Evolutionary conservation across 1,140 invertebrate species (phyloP), one percentile per base, ranked within the genome.

Genomic region (Atta texana): DNA sequence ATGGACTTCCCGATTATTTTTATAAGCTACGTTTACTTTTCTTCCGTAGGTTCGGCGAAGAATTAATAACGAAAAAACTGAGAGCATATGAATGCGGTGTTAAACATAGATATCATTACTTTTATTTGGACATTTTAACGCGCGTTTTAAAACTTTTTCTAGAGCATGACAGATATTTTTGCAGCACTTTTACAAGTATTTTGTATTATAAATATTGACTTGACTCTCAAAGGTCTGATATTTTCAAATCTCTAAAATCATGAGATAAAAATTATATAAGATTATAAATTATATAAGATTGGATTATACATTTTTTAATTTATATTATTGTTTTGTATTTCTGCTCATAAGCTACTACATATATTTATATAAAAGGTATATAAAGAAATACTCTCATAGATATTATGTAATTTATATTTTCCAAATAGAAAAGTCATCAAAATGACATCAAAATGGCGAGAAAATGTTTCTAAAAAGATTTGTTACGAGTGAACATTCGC

Each of bases 1-100:
- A 74, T 5, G 80, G 34, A 61, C 69, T 84, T 75, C 14, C 55
- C 80, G 55, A 34, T 57, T 82, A 72, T 72, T 82, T 82, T 49
- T 61, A 18, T 49, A 18, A 49, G 44, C n/a, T 55, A 28, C 77
- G 34, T 68, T 51, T 24, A 34, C 21, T 16, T 82, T 24, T 14
- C 39, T 84, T 51, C 55, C 12, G 39, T 18, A 14, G 24, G 18
- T 16, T 5, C 44, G 39, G 34, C 55, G 16, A 51, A 21, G 28
- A 28, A 63, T 77, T 28, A 34, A 55, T 34, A 55, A 57, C 51
- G 77, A 57, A 21, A 55, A 28, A 64, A 10, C 28, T 16, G 44
- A 21, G 14, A 21, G 14, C 39, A 24, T 18, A 31, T 21, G 28
- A 6, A 82, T 16, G 4, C 53, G 1, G 66, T n/a, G 49, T 78